Base-by-base conservation (phyloP, 2,888 invertebrate genomes). In the Apamea anceps region DNA sequence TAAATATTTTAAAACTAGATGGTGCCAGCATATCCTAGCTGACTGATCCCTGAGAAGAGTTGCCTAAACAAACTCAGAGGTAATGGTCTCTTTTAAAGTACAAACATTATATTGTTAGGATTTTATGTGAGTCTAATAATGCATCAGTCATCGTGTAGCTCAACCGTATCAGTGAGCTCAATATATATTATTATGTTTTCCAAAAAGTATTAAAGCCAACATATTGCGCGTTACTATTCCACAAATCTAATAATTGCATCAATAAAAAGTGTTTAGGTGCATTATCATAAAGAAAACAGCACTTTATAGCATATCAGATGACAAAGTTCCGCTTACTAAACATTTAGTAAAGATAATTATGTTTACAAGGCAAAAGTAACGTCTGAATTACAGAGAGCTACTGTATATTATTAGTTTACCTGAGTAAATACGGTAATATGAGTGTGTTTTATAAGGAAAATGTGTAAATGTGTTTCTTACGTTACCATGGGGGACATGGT, bases 381-480 rank as follows among this genome's bases (percentile, higher is more conserved):
- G 72, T 75, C 71, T 74, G 15, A 67, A 74, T 80, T 77, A 77
- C 67, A 76, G 28, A 63, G 57, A 66, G 77, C 79, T 81, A 72
- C 79, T 79, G 79, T 82, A 80, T 84, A 84, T 80, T 85, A 80
- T 84, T 74, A 51, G 76, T 76, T 81, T 80, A 71, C 71, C 71
- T 79, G 42, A 60, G 70, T 74, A 76, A 82, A 81, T 79, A 85
- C 72, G 54, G 75, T 67, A 72, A 77, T 82, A 72, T 21, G 67
- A 81, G 67, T 25, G 25, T 45, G 62, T 37, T 25, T 68, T 77
- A 85, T 80, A n/a, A n/a, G n/a, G n/a, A n/a, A n/a, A n/a, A n/a
- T n/a, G n/a, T n/a, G 75, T 78, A 74, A 78, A 75, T 77, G 21
- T 62, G 54, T 63, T 67, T 42, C 45, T 60, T 60, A 74, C 72